These are phyloP conservation scores for Chrysolina oricalcia DNA, from an alignment of 2,888 invertebrate species.

Conservation along the genomic window DNA sequence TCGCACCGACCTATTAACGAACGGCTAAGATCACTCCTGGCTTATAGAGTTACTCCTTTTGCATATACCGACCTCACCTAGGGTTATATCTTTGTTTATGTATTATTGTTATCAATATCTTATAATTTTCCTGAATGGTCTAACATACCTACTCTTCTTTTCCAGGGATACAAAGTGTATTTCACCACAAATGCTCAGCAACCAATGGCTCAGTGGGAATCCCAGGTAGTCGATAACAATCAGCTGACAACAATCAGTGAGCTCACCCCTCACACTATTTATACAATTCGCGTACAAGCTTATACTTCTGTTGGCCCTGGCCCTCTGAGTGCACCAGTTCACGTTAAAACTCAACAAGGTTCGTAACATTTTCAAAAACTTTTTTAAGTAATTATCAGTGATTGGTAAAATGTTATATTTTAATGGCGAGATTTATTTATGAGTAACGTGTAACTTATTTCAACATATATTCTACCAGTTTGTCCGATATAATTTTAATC, in stretches of 20 bases:
- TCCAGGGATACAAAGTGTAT: constrained; percentile 96
- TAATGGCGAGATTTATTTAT: too few relatives aligned
- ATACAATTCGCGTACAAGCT: constrained; percentile 95
- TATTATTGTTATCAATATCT: background rate
- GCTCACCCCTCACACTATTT: constrained; percentile 92
- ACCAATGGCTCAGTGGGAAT: constrained; percentile 92
- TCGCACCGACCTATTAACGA: too few relatives aligned
- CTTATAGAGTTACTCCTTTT: too few relatives aligned
- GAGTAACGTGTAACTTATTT: too few relatives aligned
- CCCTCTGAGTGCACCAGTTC: constrained; percentile 96
- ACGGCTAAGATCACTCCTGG: too few relatives aligned
- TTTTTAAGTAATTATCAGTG: background rate
- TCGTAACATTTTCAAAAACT: constrained; percentile 56
- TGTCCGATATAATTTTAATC: background rate
- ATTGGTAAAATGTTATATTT: too few relatives aligned
- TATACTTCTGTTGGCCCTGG: constrained; percentile 96
- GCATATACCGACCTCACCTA: too few relatives aligned
- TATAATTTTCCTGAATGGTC: too few relatives aligned
- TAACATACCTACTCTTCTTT: background rate
- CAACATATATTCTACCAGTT: background rate
- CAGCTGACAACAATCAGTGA: constrained; percentile 94
- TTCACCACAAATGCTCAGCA: constrained; percentile 93
- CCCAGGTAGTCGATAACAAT: constrained; percentile 94
- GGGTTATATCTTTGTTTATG: too few relatives aligned
- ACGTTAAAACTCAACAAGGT: constrained; percentile 98